Conservation (phyloP, 37 sponge, comb jelly and placozoan species). For the Ephydatia muelleri region DNA sequence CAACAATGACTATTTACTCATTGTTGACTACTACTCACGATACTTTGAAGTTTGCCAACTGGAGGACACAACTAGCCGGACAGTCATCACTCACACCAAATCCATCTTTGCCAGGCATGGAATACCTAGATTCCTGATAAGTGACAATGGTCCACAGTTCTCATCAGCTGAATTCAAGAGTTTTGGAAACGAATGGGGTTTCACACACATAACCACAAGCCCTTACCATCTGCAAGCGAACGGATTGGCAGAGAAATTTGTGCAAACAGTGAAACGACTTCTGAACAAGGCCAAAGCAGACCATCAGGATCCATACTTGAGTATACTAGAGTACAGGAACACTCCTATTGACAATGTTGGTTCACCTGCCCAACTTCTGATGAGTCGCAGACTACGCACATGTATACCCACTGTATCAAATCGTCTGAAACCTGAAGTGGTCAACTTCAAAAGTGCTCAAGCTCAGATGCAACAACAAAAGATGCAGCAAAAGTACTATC, state of each 20-base stretch:
- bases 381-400: constrained; percentile 39
- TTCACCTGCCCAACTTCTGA: constrained; percentile 48
- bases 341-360: constrained; percentile 39
- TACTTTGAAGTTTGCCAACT: constrained; percentile 62
- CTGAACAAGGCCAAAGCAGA: constrained; percentile 29
- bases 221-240: constrained; percentile 61
- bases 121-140: constrained; percentile 51
- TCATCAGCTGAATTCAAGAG: constrained; percentile 15
- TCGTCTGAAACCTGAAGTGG: constrained; percentile 20
- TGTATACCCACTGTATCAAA: constrained; percentile 31
- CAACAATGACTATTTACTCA: constrained; percentile 30
- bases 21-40: constrained; percentile 68
- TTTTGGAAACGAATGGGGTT: constrained; percentile 48
- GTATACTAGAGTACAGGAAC: constrained; percentile 41
- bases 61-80: constrained; percentile 2
- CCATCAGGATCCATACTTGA: constrained; percentile 40
- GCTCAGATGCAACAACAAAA: constrained; percentile 19
- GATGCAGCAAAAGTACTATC: constrained; percentile 22
- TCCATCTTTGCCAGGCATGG: constrained; percentile 67
- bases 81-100: constrained; percentile 43
- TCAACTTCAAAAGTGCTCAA: not conserved
- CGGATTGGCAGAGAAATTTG: constrained; percentile 68
- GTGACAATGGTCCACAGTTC: constrained; percentile 79
- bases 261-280: constrained; percentile 36
- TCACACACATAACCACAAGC: constrained; percentile 57